phyloP scores from a whole-genome alignment of 1,140 invertebrate species.

The Mesaphorura yosii region DNA sequence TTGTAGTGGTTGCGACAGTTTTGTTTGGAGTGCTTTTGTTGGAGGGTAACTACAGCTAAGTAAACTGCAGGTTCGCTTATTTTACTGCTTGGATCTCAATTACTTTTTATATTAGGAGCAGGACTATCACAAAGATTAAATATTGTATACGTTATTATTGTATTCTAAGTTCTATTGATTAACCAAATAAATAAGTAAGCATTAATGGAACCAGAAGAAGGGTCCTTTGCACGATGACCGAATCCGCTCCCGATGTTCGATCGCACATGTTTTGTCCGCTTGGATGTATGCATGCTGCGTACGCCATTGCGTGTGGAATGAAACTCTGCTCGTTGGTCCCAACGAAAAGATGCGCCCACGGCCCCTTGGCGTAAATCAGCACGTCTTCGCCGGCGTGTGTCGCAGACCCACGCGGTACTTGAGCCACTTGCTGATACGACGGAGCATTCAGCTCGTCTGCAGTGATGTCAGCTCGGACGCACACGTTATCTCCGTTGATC shows the following conservation, averaged over 20 bases:
- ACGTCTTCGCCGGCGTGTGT: slow-evolving; percentile 60
- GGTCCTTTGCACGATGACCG: too few relatives aligned
- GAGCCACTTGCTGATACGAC: not conserved
- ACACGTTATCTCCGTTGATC: slow-evolving; percentile 13
- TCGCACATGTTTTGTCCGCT: too few relatives aligned
- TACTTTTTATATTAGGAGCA: too few relatives aligned
- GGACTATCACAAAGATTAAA: too few relatives aligned
- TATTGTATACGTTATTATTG: too few relatives aligned
- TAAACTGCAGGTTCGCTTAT: too few relatives aligned
- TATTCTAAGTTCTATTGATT: too few relatives aligned
- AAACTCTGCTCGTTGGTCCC: slow-evolving; percentile 50
- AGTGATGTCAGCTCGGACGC: not conserved
- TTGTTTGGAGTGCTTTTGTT: slow-evolving; percentile 15
- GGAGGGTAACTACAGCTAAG: slow-evolving; percentile 16
- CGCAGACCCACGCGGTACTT: slow-evolving; percentile 42
- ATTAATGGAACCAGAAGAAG: too few relatives aligned
- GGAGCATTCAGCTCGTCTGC: not conserved
- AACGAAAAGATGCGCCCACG: slow-evolving; percentile 51
- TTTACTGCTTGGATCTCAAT: too few relatives aligned
- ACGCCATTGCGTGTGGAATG: slow-evolving; percentile 48
- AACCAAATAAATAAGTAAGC: too few relatives aligned
- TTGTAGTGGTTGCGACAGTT: slow-evolving; percentile 3
- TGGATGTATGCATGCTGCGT: slow-evolving; percentile 6
- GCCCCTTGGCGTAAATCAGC: slow-evolving; percentile 49
- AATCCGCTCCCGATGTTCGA: too few relatives aligned